Base-by-base conservation (phyloP, 2,113 vertebrate species). In the Chelonoidis abingdonii region DNA sequence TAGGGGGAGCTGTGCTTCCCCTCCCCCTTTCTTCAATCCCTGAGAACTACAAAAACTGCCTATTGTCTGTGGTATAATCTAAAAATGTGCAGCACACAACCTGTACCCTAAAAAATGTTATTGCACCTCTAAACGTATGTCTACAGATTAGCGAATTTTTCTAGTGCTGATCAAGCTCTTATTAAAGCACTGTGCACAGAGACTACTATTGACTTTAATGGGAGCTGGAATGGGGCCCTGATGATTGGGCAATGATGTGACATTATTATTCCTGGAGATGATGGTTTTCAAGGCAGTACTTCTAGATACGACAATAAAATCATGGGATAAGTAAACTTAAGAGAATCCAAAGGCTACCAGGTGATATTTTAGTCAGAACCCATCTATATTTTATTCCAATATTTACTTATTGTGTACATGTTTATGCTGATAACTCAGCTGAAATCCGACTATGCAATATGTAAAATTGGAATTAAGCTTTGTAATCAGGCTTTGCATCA, bases 131-230 rank as follows among this genome's bases (percentile, higher is more conserved):
- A 27, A 80, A 89, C 50, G 52, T 25, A 83, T 57, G 5, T 2
- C 2, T 0, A 12, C 0, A 3, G 78, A 84, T 1, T 1, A 47
- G 25, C 2, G 3, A 31, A n/a, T 50, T 89, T 38, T 57, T n/a
- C 80, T 83, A n/a, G 49, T 82, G 89, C 38, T n/a, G 57, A 69
- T 35, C 47, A 41, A 38, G 52, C 8, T 86, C 69, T 86, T 44
- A 19, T 57, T 2, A 3, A 49, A 41, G 47, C 52, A 53, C 52
- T 62, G 35, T 47, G 24, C 59, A 59, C 59, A 47, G 83, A 76
- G 52, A 29, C 5, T 87, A 53, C 24, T 25, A n/a, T 22, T 59
- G 41, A 75, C 56, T 78, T 84, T 2, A 27, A 4, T n/a, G 21
- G 41, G 14, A 50, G 65, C 72, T 56, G 80, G 17, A 72, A 54